A percentile compares a stretch with the other conserved stretches of the same genome.
Conservation (phyloP, 2,797 vertebrate genomes). For the Trachops cirrhosus region DNA sequence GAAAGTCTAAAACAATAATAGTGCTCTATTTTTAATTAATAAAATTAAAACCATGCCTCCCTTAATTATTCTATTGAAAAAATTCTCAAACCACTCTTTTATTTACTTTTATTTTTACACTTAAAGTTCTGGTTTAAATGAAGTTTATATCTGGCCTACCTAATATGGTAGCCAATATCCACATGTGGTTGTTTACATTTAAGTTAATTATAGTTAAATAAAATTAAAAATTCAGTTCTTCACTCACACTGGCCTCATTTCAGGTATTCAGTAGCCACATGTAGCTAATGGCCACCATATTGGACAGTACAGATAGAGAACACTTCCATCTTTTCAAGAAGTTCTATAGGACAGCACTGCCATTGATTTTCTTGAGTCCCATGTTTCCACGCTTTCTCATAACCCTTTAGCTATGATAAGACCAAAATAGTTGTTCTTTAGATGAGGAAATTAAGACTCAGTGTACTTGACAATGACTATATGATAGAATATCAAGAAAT, state of each 20-base stretch:
- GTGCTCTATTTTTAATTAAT: not conserved
- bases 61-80: not conserved
- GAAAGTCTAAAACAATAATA: not conserved
- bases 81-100: not conserved
- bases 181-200: not conserved
- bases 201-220: not conserved
- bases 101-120: slow-evolving; percentile 18
- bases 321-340: not conserved
- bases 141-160: not conserved
- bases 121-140: not conserved
- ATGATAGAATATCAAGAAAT: not conserved
- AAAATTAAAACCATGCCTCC: not conserved
- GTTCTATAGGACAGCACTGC: not conserved
- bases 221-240: not conserved
- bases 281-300: not conserved
- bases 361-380: not conserved
- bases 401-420: not conserved
- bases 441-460: not conserved
- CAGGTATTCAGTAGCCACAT: not conserved
- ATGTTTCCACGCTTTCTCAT: not conserved
- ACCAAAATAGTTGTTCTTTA: not conserved
- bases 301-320: not conserved
- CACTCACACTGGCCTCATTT: not conserved
- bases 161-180: not conserved
- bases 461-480: not conserved